Evolutionary conservation across 1,140 invertebrate genomes (phyloP), one percentile per base, ranked within the genome.

Genomic region (Drosophila pseudoananassae): DNA sequence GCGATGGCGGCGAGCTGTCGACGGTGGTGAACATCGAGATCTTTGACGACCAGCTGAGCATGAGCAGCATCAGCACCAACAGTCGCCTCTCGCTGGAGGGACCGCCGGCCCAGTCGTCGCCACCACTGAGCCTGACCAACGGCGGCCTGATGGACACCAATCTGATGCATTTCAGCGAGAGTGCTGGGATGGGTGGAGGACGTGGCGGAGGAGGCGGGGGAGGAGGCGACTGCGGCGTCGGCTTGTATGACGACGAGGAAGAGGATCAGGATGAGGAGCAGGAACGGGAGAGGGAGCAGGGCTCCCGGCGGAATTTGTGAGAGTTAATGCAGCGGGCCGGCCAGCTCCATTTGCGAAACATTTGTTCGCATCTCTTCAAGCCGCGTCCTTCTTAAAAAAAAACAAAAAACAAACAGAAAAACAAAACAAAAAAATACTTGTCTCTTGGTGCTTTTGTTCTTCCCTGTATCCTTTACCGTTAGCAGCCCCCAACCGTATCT

Each of bases 1-100:
- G 33, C 33, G 8, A 3, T 9, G 33, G 40, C 14, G 60, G 50
- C 3, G 90, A 82, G 54, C 15, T 9, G 17, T 46, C 43, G 2
- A 91, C 90, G 1, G 90, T 91, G 70, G 91, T 91, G 12, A 91
- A 91, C 27, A 92, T 91, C 27, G 92, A 92, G 61, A 91, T 91
- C n/a, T 94, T 94, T 71, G 95, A 94, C 29, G 96, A 96, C 76
- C 96, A 96, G 79, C 87, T 96, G 40, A 97, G 96, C 83, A 95
- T 95, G 10, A 96, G 96, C 83, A 96, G 96, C 87, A 95, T 97
- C 75, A 96, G 96, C 84, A 96, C 96, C 3, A 94, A 95, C 3
- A 96, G 95, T 78, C 93, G 96, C 45, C 95, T 95, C 1, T 96
- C 96, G 1, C 92, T 96, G n/a, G 96, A 96, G 69, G 83, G 82